Evolutionary conservation across 2,888 invertebrate species (phyloP).

Genomic region (Terebella lapidaria): DNA sequence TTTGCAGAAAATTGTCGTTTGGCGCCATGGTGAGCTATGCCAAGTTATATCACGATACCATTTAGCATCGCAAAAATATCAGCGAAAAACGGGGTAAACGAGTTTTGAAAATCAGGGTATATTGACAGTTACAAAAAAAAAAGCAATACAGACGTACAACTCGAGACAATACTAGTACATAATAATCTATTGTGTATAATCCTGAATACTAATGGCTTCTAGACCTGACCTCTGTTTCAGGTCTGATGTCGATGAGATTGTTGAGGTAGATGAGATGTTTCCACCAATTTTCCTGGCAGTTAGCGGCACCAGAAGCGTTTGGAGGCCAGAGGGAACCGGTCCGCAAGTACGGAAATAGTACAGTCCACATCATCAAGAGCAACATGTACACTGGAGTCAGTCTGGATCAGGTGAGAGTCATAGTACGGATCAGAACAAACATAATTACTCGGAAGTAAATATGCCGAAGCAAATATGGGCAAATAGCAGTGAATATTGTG

Average conservation of each 20-base stretch:
- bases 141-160: no score
- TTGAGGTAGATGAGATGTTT: constrained; percentile 36
- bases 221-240: no score
- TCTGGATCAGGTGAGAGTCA: constrained; percentile 20
- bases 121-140: no score
- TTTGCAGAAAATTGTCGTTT: no score
- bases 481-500: background rate
- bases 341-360: constrained; percentile 28
- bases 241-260: constrained; percentile 24
- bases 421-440: background rate
- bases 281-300: constrained; percentile 33
- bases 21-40: no score
- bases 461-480: background rate
- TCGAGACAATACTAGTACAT: no score
- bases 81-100: no score
- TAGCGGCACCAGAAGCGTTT: constrained; percentile 2
- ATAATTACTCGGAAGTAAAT: background rate
- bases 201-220: no score
- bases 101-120: no score
- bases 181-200: no score
- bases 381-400: constrained; percentile 36
- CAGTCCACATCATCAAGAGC: constrained; percentile 32
- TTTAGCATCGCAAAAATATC: no score
- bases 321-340: constrained; percentile 32
- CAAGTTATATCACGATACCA: no score